Evolutionary conservation across 2,797 vertebrate species (phyloP).

Genomic region (Echiichthys vipera): DNA sequence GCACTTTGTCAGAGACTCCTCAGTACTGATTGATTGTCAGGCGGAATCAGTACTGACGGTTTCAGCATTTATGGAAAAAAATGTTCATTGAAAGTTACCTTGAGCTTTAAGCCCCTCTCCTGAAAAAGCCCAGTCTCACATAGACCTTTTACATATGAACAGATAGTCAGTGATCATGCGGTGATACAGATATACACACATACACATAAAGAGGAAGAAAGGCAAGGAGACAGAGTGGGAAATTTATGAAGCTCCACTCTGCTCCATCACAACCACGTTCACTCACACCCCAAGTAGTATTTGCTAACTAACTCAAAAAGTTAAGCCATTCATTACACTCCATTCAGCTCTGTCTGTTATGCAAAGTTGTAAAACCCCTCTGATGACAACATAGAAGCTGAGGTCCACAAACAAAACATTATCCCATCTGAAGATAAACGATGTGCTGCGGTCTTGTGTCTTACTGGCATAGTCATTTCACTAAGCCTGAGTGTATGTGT

Average conservation of each 20-base stretch:
- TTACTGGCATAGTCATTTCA: conserved; percentile 71
- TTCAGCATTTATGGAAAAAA: too few species aligned
- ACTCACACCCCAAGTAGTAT: conserved; percentile 17
- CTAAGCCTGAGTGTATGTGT: conserved; percentile 66
- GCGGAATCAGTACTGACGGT: too few species aligned
- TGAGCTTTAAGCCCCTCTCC: too few species aligned
- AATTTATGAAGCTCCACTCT: not conserved
- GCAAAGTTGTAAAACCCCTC: conserved; percentile 68
- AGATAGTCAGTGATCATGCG: not conserved
- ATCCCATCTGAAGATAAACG: conserved; percentile 61
- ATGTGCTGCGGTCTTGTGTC: conserved; percentile 65
- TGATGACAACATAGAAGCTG: conserved; percentile 70
- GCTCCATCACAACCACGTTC: conserved; percentile 4
- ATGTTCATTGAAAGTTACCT: too few species aligned
- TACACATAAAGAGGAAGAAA: not conserved
- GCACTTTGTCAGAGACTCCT: too few species aligned
- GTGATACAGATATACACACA: not conserved
- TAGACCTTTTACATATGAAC: not conserved
- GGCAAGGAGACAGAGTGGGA: not conserved
- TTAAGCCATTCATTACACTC: conserved; percentile 27
- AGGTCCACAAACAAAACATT: conserved; percentile 69
- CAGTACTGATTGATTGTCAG: too few species aligned
- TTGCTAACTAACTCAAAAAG: conserved; percentile 31
- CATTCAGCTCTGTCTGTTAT: conserved; percentile 36
- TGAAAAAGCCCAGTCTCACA: too few species aligned